Evolutionary conservation across 2,888 invertebrate species (phyloP).

Genomic region (Lasioglossum marginatum): DNA sequence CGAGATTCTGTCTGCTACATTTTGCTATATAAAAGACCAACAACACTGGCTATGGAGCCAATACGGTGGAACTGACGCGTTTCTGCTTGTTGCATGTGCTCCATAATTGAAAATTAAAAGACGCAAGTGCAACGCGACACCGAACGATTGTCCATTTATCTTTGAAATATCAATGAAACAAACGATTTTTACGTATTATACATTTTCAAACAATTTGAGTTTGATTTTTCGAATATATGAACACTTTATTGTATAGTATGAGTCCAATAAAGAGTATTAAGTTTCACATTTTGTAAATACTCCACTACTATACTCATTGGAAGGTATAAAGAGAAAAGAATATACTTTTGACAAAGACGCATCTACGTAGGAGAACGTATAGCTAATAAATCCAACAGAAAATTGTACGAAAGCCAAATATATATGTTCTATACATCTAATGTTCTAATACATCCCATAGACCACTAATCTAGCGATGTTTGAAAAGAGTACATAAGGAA

Average conservation of each 20-base stretch:
- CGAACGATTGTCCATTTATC: no score
- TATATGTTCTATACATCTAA: constrained; percentile 67
- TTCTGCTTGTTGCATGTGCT: no score
- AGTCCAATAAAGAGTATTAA: background rate
- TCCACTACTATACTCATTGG: background rate
- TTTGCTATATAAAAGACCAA: no score
- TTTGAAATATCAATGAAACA: no score
- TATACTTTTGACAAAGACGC: constrained; percentile 8
- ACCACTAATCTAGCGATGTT: constrained; percentile 47
- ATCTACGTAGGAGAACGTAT: constrained; percentile 40
- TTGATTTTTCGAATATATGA: background rate
- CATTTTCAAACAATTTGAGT: background rate
- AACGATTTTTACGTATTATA: background rate
- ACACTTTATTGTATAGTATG: background rate
- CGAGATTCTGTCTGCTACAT: no score
- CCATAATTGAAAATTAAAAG: no score
- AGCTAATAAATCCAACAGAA: constrained; percentile 52
- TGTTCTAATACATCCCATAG: constrained; percentile 68
- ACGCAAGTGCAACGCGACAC: no score
- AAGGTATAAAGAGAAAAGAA: background rate
- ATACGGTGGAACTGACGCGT: no score
- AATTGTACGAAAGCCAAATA: constrained; percentile 65
- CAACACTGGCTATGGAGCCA: no score
- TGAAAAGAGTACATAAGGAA: constrained; percentile 14
- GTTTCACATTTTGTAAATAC: constrained; percentile 26